These are phyloP conservation scores for Lagodon rhomboides DNA, from an alignment of 2,797 vertebrate genomes.

Conservation along the genomic window DNA sequence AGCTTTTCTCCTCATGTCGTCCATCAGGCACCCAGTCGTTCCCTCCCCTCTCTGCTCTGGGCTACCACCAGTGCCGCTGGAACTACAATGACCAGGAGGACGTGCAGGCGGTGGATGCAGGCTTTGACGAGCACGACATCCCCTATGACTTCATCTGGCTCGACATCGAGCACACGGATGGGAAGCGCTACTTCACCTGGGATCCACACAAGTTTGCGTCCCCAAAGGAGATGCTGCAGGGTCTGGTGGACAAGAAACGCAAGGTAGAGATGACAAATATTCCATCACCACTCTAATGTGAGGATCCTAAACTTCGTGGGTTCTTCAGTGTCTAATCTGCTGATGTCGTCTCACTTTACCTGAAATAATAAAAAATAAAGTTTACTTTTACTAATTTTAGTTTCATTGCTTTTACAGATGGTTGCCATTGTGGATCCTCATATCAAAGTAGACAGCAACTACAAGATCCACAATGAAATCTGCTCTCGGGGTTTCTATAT, in stretches of 20 bases:
- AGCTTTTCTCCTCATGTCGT: not conserved
- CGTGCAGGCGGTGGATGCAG: constrained; percentile 87
- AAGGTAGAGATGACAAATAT: constrained; percentile 81
- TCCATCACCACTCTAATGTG: not conserved
- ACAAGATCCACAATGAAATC: constrained; percentile 91
- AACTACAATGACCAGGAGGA: constrained; percentile 97
- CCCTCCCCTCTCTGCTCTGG: constrained; percentile 91
- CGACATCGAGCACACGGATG: constrained; percentile 96
- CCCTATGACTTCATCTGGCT: constrained; percentile 96
- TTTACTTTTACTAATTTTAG: not conserved
- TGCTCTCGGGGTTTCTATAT: constrained; percentile 86
- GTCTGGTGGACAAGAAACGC: constrained; percentile 87
- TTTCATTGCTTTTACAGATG: constrained; percentile 83
- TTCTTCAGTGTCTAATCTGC: not conserved
- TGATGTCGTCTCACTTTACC: not conserved
- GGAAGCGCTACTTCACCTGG: constrained; percentile 98
- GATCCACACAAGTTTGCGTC: constrained; percentile 91
- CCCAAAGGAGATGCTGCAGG: constrained; percentile 90
- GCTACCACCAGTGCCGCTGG: constrained; percentile 97
- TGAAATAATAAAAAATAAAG: not conserved
- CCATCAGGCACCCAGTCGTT: constrained; percentile 92
- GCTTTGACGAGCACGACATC: constrained; percentile 93
- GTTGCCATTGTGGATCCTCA: constrained; percentile 96
- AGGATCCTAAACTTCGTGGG: not conserved
- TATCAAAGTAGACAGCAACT: constrained; percentile 93